phyloP scores from a whole-genome alignment of 2,113 vertebrate species.

The Danionella cerebrum region DNA sequence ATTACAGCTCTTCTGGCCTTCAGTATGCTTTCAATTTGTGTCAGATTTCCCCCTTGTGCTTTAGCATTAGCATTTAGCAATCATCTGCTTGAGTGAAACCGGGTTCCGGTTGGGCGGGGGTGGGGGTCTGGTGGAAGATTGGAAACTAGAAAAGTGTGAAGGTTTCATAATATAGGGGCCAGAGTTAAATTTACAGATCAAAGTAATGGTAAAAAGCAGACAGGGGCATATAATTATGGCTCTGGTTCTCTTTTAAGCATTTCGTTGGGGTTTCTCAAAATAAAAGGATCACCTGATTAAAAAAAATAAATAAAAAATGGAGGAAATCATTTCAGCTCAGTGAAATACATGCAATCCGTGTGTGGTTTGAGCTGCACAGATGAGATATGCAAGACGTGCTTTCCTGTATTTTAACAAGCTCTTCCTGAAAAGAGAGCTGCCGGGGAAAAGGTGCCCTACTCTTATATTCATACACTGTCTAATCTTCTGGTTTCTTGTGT shows the following conservation, averaged over 20 bases:
- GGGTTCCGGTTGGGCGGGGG: not conserved
- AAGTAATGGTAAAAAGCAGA: not conserved
- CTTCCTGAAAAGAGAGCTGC: conserved; percentile 15
- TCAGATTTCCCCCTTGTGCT: conserved; percentile 54
- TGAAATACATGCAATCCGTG: not conserved
- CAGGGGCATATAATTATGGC: not conserved
- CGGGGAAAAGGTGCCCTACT: conserved; percentile 4
- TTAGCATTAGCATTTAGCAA: conserved; percentile 50
- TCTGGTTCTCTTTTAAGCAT: too few species aligned
- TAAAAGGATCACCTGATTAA: too few species aligned
- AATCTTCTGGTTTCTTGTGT: not conserved
- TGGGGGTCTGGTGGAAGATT: not conserved
- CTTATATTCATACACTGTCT: conserved; percentile 2
- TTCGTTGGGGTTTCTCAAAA: too few species aligned
- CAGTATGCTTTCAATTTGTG: conserved; percentile 54
- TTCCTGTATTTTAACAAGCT: not conserved
- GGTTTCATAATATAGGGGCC: not conserved
- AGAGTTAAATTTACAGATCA: not conserved
- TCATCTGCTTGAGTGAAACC: conserved; percentile 44
- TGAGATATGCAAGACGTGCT: not conserved
- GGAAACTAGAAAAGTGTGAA: not conserved
- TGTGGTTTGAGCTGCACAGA: not conserved
- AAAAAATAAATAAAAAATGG: not conserved
- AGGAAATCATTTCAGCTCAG: not conserved
- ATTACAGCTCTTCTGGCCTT: conserved; percentile 54